Base-by-base conservation (phyloP, 1,140 invertebrate species). In the Drosophila micromelanica region DNA sequence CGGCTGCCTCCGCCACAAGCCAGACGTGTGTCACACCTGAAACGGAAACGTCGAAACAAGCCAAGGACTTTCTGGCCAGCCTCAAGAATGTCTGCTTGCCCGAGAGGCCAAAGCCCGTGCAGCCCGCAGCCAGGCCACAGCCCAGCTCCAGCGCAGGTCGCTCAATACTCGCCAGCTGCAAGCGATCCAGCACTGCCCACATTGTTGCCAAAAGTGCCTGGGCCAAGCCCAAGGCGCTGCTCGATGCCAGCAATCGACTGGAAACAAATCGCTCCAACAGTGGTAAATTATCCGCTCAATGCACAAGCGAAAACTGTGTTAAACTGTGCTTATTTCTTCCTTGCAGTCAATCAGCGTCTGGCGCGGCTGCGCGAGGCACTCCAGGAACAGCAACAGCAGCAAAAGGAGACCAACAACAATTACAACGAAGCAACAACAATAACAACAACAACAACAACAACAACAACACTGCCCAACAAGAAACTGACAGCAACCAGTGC, bases 151-250 rank as follows among this genome's bases (percentile, higher is more conserved):
- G 6, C 17, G 61, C 38, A 13, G 11, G 11, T 13, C 5, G 23
- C n/a, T 9, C 13, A 5, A 0, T 2, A 5, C 4, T 11, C 13
- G 43, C 2, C 32, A 38, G 9, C 51, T 9, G 20, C 27, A 49
- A 49, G 46, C 23, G 23, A 3, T 13, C 27, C 42, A 45, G 8
- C 42, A 3, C 38, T 35, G 5, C 13, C 6, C 7, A 43, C 46
- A 17, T 6, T 35, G 32, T 9, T 5, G 12, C 20, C 2, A 46
- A 17, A 12, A 45, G 64, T 43, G 38, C 77, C 7, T 85, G 80
- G 80, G 52, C 82, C 2, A 89, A 90, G 45, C 85, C 84, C 0
- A 80, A 64, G 42, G 79, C 85, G 0, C 46, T 89, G n/a, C 23
- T 80, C 3, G 80, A 90, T 69, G 65, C 80, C 7, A 84, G 76